Base-by-base conservation (phyloP, 2,888 invertebrate species). In the Parnassius mnemosyne region DNA sequence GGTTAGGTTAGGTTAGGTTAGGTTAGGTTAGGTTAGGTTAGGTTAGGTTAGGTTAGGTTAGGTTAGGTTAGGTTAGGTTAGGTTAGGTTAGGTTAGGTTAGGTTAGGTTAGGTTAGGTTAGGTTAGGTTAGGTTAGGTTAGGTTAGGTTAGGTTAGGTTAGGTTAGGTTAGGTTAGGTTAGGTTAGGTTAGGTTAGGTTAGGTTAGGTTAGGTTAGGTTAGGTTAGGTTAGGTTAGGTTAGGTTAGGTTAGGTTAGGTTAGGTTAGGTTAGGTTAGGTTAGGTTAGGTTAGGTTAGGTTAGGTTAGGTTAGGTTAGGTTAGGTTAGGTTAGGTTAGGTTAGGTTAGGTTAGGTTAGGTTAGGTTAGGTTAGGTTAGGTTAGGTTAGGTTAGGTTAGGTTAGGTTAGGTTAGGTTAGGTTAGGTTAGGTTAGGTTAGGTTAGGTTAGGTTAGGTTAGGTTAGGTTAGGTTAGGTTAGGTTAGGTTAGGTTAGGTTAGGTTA, bases 181-280 rank as follows among this genome's bases (percentile, higher is more conserved):
- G 65, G 64, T 66, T 66, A 63, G 66, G 66, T 61, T 63, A 64
- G 65, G 63, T 66, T 42, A 65, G 67, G 67, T 65, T 67, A 67
- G 67, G 67, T 65, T 67, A 67, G 67, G 67, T 67, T 67, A 67
- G 67, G 67, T 67, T 67, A 65, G 67, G 67, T 65, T 67, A 65
- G 67, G 65, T 67, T 66, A 63, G 67, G 67, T 68, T 68, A 64
- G 65, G 65, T 65, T 65, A 65, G 67, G 65, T 65, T 65, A 66
- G 65, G 65, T 65, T 65, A 66, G 66, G 65, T 65, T 65, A 66
- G 66, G 65, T 63, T 65, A 66, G 65, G 65, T 66, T 65, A 66
- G 68, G 66, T 67, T 68, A 66, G 66, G 68, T 63, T 66, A 65
- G n/a, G 25, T 25, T 25, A 25, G 25, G 25, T 25, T 25, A 2